phyloP scores from a whole-genome alignment of 2,797 vertebrate species.

The Silurus lanzhouensis region DNA sequence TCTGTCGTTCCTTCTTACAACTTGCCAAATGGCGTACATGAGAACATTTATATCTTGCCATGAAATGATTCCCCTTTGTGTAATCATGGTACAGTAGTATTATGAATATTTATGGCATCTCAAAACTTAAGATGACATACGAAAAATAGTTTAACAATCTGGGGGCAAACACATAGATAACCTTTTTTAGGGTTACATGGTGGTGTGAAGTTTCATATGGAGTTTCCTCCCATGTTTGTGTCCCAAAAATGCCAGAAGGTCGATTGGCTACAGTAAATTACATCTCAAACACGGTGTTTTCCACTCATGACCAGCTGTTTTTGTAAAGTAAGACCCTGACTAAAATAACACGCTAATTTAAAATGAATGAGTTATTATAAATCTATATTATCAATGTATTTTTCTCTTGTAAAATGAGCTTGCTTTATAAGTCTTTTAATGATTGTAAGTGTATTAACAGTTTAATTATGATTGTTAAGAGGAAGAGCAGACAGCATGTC shows the following conservation, averaged over 20 bases:
- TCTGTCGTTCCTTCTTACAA: constrained; percentile 34
- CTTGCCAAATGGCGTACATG: constrained; percentile 17
- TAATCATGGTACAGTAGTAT: background rate
- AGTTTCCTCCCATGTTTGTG: background rate
- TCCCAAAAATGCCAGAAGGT: background rate
- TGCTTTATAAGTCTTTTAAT: constrained; percentile 22
- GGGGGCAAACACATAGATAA: background rate
- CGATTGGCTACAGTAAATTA: background rate
- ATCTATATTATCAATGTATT: background rate
- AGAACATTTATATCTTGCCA: constrained; percentile 12
- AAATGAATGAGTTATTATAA: background rate
- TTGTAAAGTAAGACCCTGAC: background rate
- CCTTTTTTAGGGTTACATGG: background rate
- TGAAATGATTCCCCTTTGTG: background rate
- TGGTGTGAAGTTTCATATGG: background rate
- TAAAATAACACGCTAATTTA: background rate
- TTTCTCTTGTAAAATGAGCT: background rate
- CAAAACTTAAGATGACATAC: background rate
- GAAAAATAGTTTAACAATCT: background rate
- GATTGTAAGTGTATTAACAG: constrained; percentile 9
- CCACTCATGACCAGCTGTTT: background rate
- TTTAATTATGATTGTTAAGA: background rate
- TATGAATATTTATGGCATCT: background rate
- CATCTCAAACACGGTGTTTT: background rate
- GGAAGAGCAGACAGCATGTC: constrained; percentile 32